Evolutionary conservation across 2,888 invertebrate genomes (phyloP).

Genomic region (Scrobipalpa costella): DNA sequence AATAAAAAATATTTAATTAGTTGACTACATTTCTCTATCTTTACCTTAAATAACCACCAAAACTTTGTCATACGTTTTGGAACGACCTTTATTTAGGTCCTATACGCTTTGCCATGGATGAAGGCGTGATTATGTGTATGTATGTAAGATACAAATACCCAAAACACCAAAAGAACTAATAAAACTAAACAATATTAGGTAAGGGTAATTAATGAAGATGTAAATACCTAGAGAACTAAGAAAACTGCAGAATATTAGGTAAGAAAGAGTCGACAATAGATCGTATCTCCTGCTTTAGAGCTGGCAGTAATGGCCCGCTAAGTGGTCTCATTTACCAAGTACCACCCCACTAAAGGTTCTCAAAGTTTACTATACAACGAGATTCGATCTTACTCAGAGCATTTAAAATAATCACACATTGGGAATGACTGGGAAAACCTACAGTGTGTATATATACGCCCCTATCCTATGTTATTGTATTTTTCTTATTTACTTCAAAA

Average conservation of each 20-base stretch:
- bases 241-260: constrained; percentile 16
- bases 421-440: neutral
- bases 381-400: too few relatives aligned
- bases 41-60: too few relatives aligned
- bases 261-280: neutral
- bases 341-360: neutral
- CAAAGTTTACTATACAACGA: neutral
- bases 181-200: constrained; percentile 18
- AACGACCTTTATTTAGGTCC: too few relatives aligned
- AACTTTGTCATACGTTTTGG: too few relatives aligned
- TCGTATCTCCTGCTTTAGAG: constrained; percentile 11
- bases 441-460: neutral
- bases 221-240: neutral
- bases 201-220: too few relatives aligned
- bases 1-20: too few relatives aligned
- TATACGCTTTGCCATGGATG: too few relatives aligned
- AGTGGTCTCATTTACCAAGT: constrained; percentile 14
- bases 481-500: neutral
- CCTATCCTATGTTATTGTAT: neutral
- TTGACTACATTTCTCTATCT: too few relatives aligned
- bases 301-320: constrained; percentile 20
- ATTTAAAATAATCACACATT: neutral
- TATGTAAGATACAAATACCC: neutral
- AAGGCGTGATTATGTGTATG: too few relatives aligned
- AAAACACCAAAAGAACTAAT: neutral